phyloP scores from a whole-genome alignment of 2,797 vertebrate genomes.

The Bryconaethiops microstoma region DNA sequence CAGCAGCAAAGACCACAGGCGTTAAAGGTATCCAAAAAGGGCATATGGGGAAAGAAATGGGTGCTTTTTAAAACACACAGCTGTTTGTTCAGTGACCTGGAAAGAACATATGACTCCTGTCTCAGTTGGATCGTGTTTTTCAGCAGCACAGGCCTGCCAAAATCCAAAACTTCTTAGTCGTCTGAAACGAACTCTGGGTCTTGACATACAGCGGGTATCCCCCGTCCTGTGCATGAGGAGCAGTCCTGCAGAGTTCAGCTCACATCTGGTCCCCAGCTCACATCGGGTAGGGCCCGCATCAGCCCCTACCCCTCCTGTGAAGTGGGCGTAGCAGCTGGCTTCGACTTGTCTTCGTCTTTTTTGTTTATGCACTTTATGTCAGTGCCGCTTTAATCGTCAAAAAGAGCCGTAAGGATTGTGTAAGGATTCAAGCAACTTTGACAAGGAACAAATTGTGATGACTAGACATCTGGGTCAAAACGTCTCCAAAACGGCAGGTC shows the following conservation, averaged over 20 bases:
- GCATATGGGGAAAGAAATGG: not conserved
- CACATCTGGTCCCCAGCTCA: not conserved
- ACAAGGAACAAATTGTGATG: too few species aligned
- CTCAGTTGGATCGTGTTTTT: conserved; percentile 1
- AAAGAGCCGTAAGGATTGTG: too few species aligned
- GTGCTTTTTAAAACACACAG: not conserved
- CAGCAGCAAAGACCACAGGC: not conserved
- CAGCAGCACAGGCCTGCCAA: conserved; percentile 23
- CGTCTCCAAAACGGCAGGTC: too few species aligned
- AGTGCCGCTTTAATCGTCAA: too few species aligned
- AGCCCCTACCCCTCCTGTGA: too few species aligned
- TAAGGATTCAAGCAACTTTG: too few species aligned
- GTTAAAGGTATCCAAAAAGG: not conserved
- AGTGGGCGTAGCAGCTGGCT: too few species aligned
- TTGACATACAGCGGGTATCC: conserved; percentile 8
- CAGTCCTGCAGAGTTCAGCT: not conserved
- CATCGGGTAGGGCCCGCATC: too few species aligned
- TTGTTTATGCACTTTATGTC: too few species aligned
- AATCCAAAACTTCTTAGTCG: conserved; percentile 1
- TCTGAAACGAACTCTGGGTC: conserved; percentile 8
- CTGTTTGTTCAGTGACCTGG: conserved; percentile 32
- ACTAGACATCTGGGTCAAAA: too few species aligned
- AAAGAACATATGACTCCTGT: conserved; percentile 14
- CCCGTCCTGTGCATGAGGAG: not conserved
- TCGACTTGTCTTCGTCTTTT: too few species aligned